Conservation (phyloP, 1,140 invertebrate species). For the Thalassaphorura encarpata region DNA sequence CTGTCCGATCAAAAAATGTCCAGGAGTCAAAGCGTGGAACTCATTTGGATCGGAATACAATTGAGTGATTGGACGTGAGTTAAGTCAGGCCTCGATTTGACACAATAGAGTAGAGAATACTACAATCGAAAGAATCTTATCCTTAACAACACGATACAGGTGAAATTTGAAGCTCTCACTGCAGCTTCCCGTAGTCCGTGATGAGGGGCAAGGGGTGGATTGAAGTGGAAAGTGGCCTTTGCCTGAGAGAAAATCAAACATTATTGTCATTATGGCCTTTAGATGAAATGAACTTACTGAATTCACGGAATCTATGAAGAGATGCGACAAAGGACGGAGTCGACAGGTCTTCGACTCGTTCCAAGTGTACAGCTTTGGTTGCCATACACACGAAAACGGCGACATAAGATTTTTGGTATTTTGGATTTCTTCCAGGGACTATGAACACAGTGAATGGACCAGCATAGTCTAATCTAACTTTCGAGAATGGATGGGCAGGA, state of each 20-base stretch:
- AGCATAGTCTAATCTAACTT: constrained; percentile 34
- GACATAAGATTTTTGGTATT: constrained; percentile 35
- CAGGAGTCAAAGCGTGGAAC: constrained; percentile 31
- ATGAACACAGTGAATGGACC: constrained; percentile 33
- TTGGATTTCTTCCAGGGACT: background rate
- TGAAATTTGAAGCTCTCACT: constrained; percentile 35
- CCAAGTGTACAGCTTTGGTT: constrained; percentile 36
- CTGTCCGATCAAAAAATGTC: constrained; percentile 23
- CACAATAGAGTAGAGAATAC: constrained; percentile 31
- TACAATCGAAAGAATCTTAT: too few relatives aligned
- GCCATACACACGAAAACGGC: constrained; percentile 36
- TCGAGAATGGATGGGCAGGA: constrained; percentile 32
- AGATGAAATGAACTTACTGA: background rate
- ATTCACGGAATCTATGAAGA: constrained; percentile 33
- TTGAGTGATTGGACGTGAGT: constrained; percentile 31
- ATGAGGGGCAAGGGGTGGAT: constrained; percentile 34
- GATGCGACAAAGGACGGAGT: constrained; percentile 34
- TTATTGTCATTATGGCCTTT: background rate
- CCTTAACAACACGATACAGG: too few relatives aligned
- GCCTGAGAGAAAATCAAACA: background rate
- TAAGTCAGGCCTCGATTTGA: constrained; percentile 34
- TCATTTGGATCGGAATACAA: constrained; percentile 33
- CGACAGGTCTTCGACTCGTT: constrained; percentile 34
- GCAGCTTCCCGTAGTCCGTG: constrained; percentile 35
- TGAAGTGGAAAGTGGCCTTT: constrained; percentile 33